Percentiles rank a stretch among this genome's conserved stretches.
Evolutionary conservation across 2,113 vertebrate genomes (phyloP).

Genomic region (Sceloporus tristichus): DNA sequence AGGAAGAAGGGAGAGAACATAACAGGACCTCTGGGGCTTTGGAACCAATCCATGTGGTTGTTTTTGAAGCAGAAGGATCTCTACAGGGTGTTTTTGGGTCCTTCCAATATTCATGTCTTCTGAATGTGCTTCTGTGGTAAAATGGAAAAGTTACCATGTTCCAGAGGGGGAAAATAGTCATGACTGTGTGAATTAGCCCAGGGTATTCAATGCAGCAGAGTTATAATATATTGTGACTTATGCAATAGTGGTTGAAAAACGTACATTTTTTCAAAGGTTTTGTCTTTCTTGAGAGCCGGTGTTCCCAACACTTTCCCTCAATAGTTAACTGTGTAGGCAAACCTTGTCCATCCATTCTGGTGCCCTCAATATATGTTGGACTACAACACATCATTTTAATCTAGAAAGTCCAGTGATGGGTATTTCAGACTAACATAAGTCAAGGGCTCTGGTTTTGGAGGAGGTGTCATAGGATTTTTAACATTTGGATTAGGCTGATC

Average conservation of each 20-base stretch:
- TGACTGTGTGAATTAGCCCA: neutral
- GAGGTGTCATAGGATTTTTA: neutral
- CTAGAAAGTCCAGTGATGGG: neutral
- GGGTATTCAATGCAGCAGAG: neutral
- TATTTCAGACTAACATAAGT: neutral
- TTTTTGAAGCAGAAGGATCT: neutral
- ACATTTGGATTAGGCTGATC: slow-evolving; percentile 32
- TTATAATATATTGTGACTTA: slow-evolving; percentile 61
- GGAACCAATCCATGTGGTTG: no score
- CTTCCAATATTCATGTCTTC: neutral
- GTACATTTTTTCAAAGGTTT: slow-evolving; percentile 59
- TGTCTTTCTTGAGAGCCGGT: slow-evolving; percentile 56
- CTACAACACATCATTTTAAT: neutral
- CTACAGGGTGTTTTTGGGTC: neutral
- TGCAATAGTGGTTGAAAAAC: slow-evolving; percentile 76
- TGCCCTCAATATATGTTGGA: neutral
- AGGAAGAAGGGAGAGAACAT: neutral
- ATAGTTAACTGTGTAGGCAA: slow-evolving; percentile 23
- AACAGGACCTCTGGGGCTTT: slow-evolving; percentile 1
- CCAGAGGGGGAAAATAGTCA: no score
- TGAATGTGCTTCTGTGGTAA: neutral
- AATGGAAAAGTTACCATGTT: neutral
- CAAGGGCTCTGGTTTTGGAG: neutral
- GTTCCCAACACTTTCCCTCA: slow-evolving; percentile 51
- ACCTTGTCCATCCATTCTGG: neutral